Evolutionary conservation across 1,140 invertebrate species (phyloP).

Genomic region (Drosophila sturtevanti): DNA sequence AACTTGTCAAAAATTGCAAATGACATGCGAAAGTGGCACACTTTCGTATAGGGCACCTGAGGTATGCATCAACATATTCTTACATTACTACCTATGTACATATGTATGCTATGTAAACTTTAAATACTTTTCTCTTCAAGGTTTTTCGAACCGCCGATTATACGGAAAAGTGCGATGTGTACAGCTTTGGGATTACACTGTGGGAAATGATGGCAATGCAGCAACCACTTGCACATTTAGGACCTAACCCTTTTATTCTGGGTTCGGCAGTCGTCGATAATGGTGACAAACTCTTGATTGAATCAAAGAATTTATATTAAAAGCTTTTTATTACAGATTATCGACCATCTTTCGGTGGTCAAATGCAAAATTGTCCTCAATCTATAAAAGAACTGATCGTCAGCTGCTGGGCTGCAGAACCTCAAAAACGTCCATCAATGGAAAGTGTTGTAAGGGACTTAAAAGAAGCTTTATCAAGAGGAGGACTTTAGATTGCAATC

Average conservation of each 20-base stretch:
- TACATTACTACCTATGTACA: background rate
- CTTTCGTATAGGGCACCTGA: conserved; percentile 99
- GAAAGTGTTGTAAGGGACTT: conserved; percentile 89
- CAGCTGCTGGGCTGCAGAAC: conserved; percentile 93
- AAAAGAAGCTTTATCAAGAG: conserved; percentile 78
- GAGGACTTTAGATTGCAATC: background rate
- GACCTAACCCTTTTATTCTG: too few species aligned
- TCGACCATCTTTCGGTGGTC: conserved; percentile 90
- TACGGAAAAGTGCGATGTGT: conserved; percentile 98
- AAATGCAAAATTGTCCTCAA: conserved; percentile 87
- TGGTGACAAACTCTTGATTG: conserved; percentile 67
- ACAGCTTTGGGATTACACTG: conserved; percentile 98
- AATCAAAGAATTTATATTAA: background rate
- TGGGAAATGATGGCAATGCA: conserved; percentile 96
- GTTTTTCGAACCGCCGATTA: conserved; percentile 90
- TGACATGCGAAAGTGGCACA: conserved; percentile 98
- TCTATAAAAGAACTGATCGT: conserved; percentile 93
- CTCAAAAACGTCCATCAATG: conserved; percentile 92
- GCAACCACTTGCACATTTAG: conserved; percentile 94
- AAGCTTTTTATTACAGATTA: conserved; percentile 83
- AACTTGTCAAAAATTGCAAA: conserved; percentile 92
- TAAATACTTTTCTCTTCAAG: conserved; percentile 66
- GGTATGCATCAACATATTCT: conserved; percentile 75
- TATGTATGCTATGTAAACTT: too few species aligned
- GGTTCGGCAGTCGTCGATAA: conserved; percentile 91